These are phyloP conservation scores for Leucozona laternaria DNA, from an alignment of 2,888 invertebrate species.

Conservation along the genomic window DNA sequence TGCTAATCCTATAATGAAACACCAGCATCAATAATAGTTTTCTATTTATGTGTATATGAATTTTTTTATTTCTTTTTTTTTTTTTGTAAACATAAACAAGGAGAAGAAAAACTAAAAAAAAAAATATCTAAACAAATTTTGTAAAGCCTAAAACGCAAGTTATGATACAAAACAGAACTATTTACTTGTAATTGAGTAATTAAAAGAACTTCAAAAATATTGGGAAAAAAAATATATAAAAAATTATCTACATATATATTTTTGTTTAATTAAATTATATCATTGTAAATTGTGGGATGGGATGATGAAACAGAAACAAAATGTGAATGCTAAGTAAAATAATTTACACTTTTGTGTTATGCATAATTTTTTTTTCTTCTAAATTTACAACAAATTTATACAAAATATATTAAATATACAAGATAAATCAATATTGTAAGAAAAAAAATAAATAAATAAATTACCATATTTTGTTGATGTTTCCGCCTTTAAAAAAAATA, in stretches of 20 bases:
- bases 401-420: constrained; percentile 23
- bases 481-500: constrained; percentile 39
- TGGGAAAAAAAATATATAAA: constrained; percentile 21
- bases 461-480: constrained; percentile 45
- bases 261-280: constrained; percentile 48
- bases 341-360: constrained; percentile 55
- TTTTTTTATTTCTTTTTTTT: constrained; percentile 40
- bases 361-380: constrained; percentile 26
- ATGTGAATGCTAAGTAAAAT: constrained; percentile 44
- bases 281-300: constrained; percentile 63
- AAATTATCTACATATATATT: constrained; percentile 36
- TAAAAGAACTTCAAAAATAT: constrained; percentile 15
- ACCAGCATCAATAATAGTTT: constrained; percentile 49
- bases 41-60: constrained; percentile 48
- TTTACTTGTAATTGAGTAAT: constrained; percentile 4
- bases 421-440: constrained; percentile 36
- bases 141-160: constrained; percentile 48
- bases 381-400: constrained; percentile 26
- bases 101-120: constrained; percentile 46
- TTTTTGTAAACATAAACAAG: constrained; percentile 41
- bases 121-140: constrained; percentile 51
- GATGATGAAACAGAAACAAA: constrained; percentile 50
- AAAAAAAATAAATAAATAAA: constrained; percentile 27
- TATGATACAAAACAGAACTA: constrained; percentile 27
- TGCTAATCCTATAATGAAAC: constrained; percentile 58